Conservation (phyloP, 2,113 vertebrate species). For the Rhynchopsitta pachyrhyncha region DNA sequence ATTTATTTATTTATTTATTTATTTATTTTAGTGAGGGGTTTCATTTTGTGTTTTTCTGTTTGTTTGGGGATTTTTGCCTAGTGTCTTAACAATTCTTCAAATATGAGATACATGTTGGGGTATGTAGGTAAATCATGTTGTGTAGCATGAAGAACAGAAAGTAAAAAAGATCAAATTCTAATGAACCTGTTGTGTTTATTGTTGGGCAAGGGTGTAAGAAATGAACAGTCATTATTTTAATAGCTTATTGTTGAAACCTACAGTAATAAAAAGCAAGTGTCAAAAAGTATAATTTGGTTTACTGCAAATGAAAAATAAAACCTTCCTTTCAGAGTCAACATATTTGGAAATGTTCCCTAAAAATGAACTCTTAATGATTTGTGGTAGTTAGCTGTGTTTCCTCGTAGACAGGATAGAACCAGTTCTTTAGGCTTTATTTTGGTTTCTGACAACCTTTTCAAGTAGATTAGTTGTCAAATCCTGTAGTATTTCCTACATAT, state of each 20-base stretch:
- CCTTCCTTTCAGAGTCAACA: neutral
- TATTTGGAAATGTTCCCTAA: neutral
- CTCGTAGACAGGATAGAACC: neutral
- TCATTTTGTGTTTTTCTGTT: neutral
- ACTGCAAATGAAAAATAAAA: neutral
- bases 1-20: no score
- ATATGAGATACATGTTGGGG: neutral
- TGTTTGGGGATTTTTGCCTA: neutral
- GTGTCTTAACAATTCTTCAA: neutral
- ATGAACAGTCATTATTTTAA: neutral
- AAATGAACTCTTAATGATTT: neutral
- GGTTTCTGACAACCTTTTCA: neutral
- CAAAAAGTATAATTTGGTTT: neutral
- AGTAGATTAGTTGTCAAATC: neutral
- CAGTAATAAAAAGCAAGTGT: neutral
- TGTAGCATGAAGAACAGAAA: neutral
- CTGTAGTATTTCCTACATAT: neutral
- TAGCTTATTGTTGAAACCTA: neutral
- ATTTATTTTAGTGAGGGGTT: no score
- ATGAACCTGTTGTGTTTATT: neutral
- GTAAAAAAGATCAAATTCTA: neutral
- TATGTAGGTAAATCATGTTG: neutral
- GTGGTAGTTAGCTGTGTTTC: neutral
- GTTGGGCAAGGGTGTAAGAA: neutral
- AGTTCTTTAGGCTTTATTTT: neutral